Percentiles rank a stretch among this genome's conserved stretches.
These are phyloP conservation scores for Liopterus haemorrhoidalis DNA, from an alignment of 2,888 invertebrate genomes.

Conservation along the genomic window DNA sequence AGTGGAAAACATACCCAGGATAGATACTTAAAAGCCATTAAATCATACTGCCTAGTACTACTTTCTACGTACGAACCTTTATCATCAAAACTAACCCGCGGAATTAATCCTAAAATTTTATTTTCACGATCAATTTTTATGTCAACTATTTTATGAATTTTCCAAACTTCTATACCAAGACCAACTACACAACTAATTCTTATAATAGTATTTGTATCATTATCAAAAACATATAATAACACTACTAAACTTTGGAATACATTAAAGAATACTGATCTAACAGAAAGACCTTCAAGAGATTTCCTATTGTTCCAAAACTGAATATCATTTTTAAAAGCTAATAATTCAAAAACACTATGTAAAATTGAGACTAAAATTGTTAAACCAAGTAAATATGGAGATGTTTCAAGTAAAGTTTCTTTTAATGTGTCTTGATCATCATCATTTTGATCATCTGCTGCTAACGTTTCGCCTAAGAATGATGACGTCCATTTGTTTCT, in stretches of 20 bases:
- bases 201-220: slow-evolving; percentile 96
- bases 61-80: slow-evolving; percentile 96
- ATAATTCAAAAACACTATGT: slow-evolving; percentile 95
- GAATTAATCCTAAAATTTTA: slow-evolving; percentile 70
- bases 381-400: slow-evolving; percentile 85
- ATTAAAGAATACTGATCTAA: slow-evolving; percentile 96
- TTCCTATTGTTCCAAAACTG: slow-evolving; percentile 99
- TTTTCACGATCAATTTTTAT: slow-evolving; percentile 71
- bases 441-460: slow-evolving; percentile 71
- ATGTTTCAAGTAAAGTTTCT: slow-evolving; percentile 93
- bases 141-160: slow-evolving; percentile 94
- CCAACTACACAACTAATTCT: slow-evolving; percentile 92
- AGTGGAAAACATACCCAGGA: slow-evolving; percentile 95
- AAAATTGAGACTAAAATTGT: slow-evolving; percentile 90
- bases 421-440: slow-evolving; percentile 86
- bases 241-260: slow-evolving; percentile 96
- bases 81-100: slow-evolving; percentile 75
- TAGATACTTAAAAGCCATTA: slow-evolving; percentile 91
- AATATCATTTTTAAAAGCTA: slow-evolving; percentile 99
- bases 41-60: slow-evolving; percentile 89
- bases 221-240: slow-evolving; percentile 92
- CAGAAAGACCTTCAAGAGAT: slow-evolving; percentile 93
- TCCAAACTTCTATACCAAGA: slow-evolving; percentile 96
- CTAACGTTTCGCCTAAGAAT: slow-evolving; percentile 60
- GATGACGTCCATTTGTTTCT: slow-evolving; percentile 71